Evolutionary conservation across 2,113 vertebrate species (phyloP).

Genomic region (Ptilorrhoa leucosticta): DNA sequence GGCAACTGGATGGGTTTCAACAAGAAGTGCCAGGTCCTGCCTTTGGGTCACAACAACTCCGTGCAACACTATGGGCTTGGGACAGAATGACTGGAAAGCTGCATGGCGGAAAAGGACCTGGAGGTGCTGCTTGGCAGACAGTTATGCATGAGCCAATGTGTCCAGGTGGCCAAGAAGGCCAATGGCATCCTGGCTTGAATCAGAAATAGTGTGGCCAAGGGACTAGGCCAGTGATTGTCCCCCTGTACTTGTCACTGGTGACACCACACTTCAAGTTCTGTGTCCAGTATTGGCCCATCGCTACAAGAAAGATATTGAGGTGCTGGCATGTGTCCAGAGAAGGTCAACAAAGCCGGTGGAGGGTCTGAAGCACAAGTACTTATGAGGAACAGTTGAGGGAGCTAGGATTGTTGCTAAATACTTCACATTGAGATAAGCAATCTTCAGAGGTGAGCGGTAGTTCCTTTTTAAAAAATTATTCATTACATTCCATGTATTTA

Average conservation of each 20-base stretch:
- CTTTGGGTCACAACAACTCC: background rate
- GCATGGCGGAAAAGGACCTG: background rate
- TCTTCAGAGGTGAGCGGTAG: background rate
- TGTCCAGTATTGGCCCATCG: background rate
- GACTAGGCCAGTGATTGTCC: background rate
- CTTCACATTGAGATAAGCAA: background rate
- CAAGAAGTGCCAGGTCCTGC: background rate
- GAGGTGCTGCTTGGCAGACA: background rate
- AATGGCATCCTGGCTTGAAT: background rate
- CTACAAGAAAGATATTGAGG: background rate
- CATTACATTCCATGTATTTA: background rate
- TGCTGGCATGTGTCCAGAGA: background rate
- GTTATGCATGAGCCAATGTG: background rate
- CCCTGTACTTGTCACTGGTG: background rate
- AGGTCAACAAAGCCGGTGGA: background rate
- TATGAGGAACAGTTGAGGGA: background rate
- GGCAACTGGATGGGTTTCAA: background rate
- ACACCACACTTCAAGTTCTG: background rate
- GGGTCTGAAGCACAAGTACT: background rate
- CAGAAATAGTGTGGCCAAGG: background rate
- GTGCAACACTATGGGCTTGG: fast-evolving
- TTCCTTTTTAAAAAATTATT: background rate
- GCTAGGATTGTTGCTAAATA: background rate
- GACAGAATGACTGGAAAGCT: background rate
- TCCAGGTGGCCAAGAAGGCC: background rate